Evolutionary conservation across 2,797 vertebrate genomes (phyloP).

Genomic region (Crocodylus rhombifer): DNA sequence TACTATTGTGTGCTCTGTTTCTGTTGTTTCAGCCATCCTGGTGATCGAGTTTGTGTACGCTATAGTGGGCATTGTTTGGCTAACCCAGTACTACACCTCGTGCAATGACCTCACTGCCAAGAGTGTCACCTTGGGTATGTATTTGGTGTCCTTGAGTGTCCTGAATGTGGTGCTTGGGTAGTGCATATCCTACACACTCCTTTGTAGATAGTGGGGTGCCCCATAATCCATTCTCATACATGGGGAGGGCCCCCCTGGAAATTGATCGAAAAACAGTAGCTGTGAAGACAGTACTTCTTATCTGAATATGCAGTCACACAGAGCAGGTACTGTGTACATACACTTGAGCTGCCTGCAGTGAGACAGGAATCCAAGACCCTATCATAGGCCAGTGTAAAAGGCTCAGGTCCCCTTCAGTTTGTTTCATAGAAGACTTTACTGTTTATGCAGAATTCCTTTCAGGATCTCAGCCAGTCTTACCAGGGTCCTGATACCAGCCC

Average conservation of each 20-base stretch:
- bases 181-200: neutral
- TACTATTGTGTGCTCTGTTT: neutral
- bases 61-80: constrained; percentile 97
- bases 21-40: constrained; percentile 88
- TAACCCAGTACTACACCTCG: constrained; percentile 96
- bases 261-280: neutral
- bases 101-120: constrained; percentile 98
- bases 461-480: neutral
- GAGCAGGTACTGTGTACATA: constrained; percentile 11
- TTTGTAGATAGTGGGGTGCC: neutral
- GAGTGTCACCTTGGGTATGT: constrained; percentile 94
- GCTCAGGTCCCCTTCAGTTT: neutral
- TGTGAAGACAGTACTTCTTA: constrained; percentile 10
- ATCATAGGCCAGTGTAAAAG: neutral
- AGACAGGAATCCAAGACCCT: neutral
- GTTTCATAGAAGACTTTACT: neutral
- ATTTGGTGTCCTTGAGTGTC: neutral
- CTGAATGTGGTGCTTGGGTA: neutral
- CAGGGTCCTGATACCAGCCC: neutral
- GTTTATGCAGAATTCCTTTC: constrained; percentile 20
- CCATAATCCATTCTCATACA: neutral
- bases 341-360: neutral
- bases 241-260: neutral
- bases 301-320: neutral
- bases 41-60: constrained; percentile 97